Evolutionary conservation across 2,797 vertebrate genomes (phyloP).

Genomic region (Parauchenoglanis punctatus): DNA sequence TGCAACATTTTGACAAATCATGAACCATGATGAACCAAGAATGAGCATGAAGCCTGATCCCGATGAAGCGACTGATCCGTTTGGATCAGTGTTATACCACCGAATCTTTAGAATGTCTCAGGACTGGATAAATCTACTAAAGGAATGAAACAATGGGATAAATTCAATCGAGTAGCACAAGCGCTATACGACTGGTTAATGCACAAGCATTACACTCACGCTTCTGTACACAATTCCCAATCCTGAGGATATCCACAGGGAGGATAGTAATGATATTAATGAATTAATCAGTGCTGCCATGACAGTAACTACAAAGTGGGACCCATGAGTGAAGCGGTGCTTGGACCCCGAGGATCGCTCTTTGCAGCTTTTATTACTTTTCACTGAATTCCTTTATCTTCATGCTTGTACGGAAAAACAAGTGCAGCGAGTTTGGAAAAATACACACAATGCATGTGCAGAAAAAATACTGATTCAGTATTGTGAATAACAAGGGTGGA

Average conservation of each 20-base stretch:
- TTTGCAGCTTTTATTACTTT: not conserved
- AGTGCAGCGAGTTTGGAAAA: not conserved
- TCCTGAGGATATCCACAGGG: not conserved
- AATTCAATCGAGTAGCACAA: no score
- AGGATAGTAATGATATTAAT: no score
- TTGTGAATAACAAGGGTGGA: not conserved
- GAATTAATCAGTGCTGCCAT: not conserved
- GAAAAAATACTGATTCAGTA: not conserved
- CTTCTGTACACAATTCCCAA: not conserved
- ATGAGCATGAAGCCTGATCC: not conserved
- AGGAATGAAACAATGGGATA: not conserved
- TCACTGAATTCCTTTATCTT: not conserved
- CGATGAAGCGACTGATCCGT: not conserved
- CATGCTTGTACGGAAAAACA: not conserved
- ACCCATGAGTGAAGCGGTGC: not conserved
- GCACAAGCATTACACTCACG: not conserved
- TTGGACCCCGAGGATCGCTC: not conserved
- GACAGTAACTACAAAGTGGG: not conserved
- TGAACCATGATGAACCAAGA: not conserved
- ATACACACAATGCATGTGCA: not conserved
- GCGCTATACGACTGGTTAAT: no score
- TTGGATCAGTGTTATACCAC: not conserved
- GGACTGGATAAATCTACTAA: not conserved
- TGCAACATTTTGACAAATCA: not conserved
- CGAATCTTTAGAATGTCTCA: not conserved